Percentiles rank a stretch among this genome's conserved stretches.
These are phyloP conservation scores for Chionoecetes opilio DNA, from an alignment of 1,140 invertebrate species.

Conservation along the genomic window DNA sequence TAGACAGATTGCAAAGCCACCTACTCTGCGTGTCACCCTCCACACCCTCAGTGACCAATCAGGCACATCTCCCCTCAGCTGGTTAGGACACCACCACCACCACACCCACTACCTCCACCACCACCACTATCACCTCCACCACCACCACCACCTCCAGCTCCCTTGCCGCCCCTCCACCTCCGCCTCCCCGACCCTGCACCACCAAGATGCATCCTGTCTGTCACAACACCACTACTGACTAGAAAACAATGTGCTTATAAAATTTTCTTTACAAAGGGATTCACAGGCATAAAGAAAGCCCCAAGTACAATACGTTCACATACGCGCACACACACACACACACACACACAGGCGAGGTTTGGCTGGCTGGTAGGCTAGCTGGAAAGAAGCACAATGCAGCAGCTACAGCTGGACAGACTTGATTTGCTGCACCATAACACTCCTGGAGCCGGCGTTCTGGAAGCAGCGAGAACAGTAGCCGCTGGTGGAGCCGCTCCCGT, in stretches of 20 bases:
- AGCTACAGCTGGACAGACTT: conserved; percentile 71
- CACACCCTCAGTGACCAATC: not conserved
- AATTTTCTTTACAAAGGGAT: not conserved
- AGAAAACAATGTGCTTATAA: conserved; percentile 60
- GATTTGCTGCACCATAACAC: conserved; percentile 76
- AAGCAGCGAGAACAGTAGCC: conserved; percentile 74
- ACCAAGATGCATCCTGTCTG: not conserved
- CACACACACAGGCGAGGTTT: not conserved
- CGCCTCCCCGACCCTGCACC: not conserved
- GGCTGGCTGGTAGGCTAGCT: not conserved
- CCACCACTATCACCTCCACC: not conserved
- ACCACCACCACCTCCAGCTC: not conserved
- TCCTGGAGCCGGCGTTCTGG: conserved; percentile 58
- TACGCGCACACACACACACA: conserved; percentile 14
- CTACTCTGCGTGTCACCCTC: not conserved
- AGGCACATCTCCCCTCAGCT: conserved; percentile 62
- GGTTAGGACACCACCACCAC: conserved; percentile 37
- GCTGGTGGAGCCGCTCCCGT: conserved; percentile 65
- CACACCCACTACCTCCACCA: not conserved
- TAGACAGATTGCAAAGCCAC: not conserved
- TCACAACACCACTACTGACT: conserved; percentile 70
- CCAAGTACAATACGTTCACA: not conserved
- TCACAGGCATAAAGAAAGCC: not conserved
- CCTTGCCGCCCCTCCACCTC: not conserved
- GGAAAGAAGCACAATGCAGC: not conserved